Conservation (phyloP, 2,888 invertebrate species). For the Barypeithes pellucidus region DNA sequence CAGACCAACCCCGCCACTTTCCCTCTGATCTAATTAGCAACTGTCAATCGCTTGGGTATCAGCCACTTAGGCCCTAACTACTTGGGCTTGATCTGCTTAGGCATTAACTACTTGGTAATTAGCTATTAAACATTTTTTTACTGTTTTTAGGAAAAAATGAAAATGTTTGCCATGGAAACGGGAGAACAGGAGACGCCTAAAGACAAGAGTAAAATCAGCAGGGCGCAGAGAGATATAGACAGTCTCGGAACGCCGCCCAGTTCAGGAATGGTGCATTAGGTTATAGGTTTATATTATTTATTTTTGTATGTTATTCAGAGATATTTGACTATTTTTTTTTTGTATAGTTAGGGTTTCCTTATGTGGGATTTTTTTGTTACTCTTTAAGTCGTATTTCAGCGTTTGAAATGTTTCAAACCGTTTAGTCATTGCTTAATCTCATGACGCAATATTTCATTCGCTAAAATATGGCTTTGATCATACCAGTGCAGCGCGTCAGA, state of each 20-base stretch:
- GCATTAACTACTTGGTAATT: no score
- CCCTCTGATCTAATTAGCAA: no score
- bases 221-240: slow-evolving; percentile 96
- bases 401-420: no score
- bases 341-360: slow-evolving; percentile 16
- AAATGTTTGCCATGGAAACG: slow-evolving; percentile 98
- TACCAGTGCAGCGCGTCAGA: no score
- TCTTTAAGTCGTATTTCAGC: not conserved
- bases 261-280: slow-evolving; percentile 63
- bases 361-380: not conserved
- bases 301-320: slow-evolving; percentile 29
- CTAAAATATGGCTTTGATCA: no score
- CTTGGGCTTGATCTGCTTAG: no score
- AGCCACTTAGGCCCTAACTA: no score
- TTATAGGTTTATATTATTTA: slow-evolving; percentile 28
- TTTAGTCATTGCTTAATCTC: no score
- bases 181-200: slow-evolving; percentile 94
- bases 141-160: slow-evolving; percentile 89
- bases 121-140: no score
- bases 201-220: slow-evolving; percentile 96
- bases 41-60: no score
- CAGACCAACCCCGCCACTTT: no score
- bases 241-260: slow-evolving; percentile 72
- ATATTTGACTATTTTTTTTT: slow-evolving; percentile 28
- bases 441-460: no score